phyloP scores from a whole-genome alignment of 2,113 vertebrate genomes.

The Pteruthius melanotis region DNA sequence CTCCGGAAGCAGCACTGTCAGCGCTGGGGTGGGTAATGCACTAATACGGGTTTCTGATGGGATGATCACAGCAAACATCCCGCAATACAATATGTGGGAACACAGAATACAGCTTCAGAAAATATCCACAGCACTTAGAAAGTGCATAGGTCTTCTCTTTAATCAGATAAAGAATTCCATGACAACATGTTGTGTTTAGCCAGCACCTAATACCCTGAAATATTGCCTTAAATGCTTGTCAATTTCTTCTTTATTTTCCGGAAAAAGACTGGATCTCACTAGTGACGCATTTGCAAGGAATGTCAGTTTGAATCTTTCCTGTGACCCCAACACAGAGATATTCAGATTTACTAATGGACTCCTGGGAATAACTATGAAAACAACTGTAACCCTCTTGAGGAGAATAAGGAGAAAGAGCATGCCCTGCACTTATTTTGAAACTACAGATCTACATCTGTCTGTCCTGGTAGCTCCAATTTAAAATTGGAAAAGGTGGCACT shows the following conservation, averaged over 20 bases:
- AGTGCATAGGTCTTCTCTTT: not conserved
- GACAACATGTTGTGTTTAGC: not conserved
- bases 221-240: not conserved
- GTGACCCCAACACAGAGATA: constrained; percentile 35
- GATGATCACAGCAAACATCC: not conserved
- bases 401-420: constrained; percentile 48
- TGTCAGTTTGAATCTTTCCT: constrained; percentile 48
- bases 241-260: not conserved
- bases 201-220: not conserved
- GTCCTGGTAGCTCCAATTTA: not conserved
- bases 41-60: not conserved
- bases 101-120: not conserved
- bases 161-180: not conserved
- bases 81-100: not conserved
- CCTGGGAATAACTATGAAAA: constrained; percentile 58
- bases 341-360: constrained; percentile 22
- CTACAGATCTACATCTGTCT: not conserved
- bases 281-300: constrained; percentile 29
- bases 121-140: not conserved
- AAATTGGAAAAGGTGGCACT: not conserved
- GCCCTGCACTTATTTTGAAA: constrained; percentile 43
- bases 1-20: not conserved
- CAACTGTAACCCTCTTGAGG: constrained; percentile 16
- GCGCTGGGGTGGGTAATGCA: not conserved
- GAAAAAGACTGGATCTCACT: not conserved